phyloP scores from a whole-genome alignment of 2,797 vertebrate species.

The Brotula barbata region DNA sequence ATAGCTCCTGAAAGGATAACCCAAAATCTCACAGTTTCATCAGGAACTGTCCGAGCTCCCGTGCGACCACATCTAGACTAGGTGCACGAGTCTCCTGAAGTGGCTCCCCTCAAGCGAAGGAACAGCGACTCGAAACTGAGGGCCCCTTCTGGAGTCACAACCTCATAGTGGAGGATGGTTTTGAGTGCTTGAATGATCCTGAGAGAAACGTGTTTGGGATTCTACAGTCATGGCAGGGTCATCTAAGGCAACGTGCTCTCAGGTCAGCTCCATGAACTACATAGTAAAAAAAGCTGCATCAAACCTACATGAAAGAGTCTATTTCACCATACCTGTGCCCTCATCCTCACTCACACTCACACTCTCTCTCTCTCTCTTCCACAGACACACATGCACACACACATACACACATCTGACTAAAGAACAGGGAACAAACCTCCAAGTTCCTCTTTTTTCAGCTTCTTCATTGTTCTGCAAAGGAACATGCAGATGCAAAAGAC shows the following conservation, averaged over 20 bases:
- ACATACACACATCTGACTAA: slow-evolving; percentile 26
- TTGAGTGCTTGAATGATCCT: too few species aligned
- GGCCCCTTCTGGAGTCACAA: too few species aligned
- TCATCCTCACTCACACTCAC: too few species aligned
- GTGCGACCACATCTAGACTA: not conserved
- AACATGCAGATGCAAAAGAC: not conserved
- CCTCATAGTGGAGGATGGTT: too few species aligned
- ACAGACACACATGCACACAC: slow-evolving; percentile 1
- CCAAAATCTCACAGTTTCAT: not conserved
- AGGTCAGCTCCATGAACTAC: not conserved
- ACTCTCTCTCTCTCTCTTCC: too few species aligned
- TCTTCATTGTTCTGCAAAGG: slow-evolving; percentile 41
- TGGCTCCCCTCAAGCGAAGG: too few species aligned
- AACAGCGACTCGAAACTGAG: too few species aligned
- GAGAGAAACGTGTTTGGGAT: too few species aligned
- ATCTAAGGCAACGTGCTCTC: not conserved
- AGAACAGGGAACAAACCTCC: slow-evolving; percentile 59
- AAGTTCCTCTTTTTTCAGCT: slow-evolving; percentile 56
- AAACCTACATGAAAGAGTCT: not conserved
- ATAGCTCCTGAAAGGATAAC: not conserved
- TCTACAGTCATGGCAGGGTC: not conserved
- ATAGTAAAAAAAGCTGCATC: too few species aligned
- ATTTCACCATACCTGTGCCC: slow-evolving; percentile 14
- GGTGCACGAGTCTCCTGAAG: too few species aligned
- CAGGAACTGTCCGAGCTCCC: not conserved